A percentile compares a stretch with the other conserved stretches of the same genome.
Conservation (phyloP, 2,888 invertebrate genomes). For the Hemicrepidius hirtus region DNA sequence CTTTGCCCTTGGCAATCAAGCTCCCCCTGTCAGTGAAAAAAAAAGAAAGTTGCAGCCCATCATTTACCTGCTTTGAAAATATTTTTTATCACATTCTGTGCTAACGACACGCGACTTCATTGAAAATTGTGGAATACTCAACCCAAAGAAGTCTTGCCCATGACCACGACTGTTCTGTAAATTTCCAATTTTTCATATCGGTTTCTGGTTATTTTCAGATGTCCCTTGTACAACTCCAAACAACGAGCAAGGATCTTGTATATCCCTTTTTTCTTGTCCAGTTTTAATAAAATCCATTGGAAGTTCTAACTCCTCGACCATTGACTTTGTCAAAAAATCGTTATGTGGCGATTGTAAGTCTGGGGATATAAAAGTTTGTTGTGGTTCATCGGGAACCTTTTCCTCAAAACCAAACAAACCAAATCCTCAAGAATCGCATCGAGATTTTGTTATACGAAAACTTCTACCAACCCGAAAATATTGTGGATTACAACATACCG, state of each 20-base stretch:
- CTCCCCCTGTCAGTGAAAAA: too few relatives aligned
- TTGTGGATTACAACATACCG: constrained; percentile 38
- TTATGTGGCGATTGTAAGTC: constrained; percentile 30
- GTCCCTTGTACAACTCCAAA: constrained; percentile 39
- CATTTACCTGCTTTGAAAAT: too few relatives aligned
- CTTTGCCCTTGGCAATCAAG: too few relatives aligned
- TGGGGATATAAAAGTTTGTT: constrained; percentile 42
- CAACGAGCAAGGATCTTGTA: constrained; percentile 19
- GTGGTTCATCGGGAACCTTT: constrained; percentile 12
- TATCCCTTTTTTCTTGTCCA: constrained; percentile 39
- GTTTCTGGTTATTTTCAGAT: constrained; percentile 21
- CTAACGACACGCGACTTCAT: too few relatives aligned
- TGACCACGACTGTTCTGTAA: too few relatives aligned
- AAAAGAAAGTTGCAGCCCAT: too few relatives aligned
- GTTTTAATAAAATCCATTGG: constrained; percentile 32
- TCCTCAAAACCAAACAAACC: neutral
- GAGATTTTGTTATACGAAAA: constrained; percentile 2
- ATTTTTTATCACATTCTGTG: too few relatives aligned
- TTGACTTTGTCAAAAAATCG: constrained; percentile 33
- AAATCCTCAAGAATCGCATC: neutral
- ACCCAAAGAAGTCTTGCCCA: too few relatives aligned
- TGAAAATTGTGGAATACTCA: too few relatives aligned
- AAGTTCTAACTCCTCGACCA: constrained; percentile 19
- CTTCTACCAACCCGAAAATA: constrained; percentile 6
- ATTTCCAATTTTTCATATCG: too few relatives aligned